Conservation (phyloP, 1,140 invertebrate species). For the Cotesia glomerata region DNA sequence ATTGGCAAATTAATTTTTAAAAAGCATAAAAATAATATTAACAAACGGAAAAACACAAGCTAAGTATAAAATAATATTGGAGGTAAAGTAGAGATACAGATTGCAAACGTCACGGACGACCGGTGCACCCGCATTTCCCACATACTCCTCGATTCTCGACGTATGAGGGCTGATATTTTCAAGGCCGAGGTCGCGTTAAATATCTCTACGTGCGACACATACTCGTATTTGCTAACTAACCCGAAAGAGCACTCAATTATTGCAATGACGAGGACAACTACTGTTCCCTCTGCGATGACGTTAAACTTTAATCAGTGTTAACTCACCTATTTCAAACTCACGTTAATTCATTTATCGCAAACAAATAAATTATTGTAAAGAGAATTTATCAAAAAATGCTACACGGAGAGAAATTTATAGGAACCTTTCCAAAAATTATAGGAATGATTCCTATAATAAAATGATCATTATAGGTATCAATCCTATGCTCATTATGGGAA, state of each 20-base stretch:
- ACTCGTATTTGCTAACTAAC: constrained; percentile 21
- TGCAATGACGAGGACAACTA: constrained; percentile 12
- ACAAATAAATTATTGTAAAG: too few species aligned
- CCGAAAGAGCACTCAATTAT: not conserved
- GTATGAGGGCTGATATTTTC: constrained; percentile 54
- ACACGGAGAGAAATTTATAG: too few species aligned
- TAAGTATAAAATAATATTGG: not conserved
- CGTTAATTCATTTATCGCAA: not conserved
- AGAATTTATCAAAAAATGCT: too few species aligned
- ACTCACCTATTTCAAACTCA: not conserved
- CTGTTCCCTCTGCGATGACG: not conserved
- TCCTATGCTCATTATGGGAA: too few species aligned
- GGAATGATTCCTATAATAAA: too few species aligned
- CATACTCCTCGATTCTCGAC: constrained; percentile 32
- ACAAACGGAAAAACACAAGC: not conserved
- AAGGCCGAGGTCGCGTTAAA: constrained; percentile 54
- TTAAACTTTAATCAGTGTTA: not conserved
- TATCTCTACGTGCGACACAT: constrained; percentile 49
- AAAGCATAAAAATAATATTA: not conserved
- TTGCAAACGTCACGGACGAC: constrained; percentile 50
- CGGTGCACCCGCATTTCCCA: constrained; percentile 58
- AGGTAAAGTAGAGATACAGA: constrained; percentile 34
- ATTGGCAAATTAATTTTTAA: not conserved
- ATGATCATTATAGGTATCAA: too few species aligned
- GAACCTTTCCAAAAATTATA: too few species aligned